A percentile compares a stretch with the other conserved stretches of the same genome.
These are phyloP conservation scores for Noctua fimbriata DNA, from an alignment of 2,888 invertebrate genomes.

Conservation along the genomic window DNA sequence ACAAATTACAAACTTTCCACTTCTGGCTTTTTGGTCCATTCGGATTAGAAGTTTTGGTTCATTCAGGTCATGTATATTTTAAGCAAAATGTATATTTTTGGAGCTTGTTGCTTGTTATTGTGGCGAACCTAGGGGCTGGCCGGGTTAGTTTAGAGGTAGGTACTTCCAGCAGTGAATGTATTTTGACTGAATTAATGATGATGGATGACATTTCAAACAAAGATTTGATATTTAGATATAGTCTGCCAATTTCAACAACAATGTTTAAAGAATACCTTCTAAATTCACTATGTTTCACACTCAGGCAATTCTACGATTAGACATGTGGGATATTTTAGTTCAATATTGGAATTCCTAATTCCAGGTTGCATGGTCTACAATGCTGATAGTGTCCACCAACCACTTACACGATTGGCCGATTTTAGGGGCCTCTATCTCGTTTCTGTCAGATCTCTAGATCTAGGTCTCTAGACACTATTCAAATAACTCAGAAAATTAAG, in stretches of 20 bases:
- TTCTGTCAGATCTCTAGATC: neutral
- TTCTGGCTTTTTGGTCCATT: neutral
- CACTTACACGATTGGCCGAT: conserved; percentile 10
- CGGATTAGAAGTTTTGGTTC: conserved; percentile 4
- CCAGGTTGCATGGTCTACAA: conserved; percentile 17
- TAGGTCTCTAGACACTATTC: neutral
- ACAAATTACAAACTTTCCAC: conserved; percentile 25
- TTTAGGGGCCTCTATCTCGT: conserved; percentile 16
- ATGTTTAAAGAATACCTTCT: neutral
- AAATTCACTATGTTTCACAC: neutral
- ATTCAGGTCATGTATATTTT: conserved; percentile 1
- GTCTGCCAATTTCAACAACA: neutral
- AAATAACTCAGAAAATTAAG: conserved; percentile 19
- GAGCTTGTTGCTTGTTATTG: neutral
- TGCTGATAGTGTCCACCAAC: conserved; percentile 15
- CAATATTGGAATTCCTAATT: conserved; percentile 28
- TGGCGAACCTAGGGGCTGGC: neutral
- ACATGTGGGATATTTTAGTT: neutral
- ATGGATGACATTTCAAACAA: neutral
- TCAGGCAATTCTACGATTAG: neutral
- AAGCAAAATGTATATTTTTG: conserved; percentile 10
- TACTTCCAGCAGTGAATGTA: neutral
- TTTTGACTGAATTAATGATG: neutral
- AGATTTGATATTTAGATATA: neutral
- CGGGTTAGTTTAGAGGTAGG: too few species aligned